phyloP scores from a whole-genome alignment of 1,140 invertebrate genomes.

The Drosophila bifasciata region DNA sequence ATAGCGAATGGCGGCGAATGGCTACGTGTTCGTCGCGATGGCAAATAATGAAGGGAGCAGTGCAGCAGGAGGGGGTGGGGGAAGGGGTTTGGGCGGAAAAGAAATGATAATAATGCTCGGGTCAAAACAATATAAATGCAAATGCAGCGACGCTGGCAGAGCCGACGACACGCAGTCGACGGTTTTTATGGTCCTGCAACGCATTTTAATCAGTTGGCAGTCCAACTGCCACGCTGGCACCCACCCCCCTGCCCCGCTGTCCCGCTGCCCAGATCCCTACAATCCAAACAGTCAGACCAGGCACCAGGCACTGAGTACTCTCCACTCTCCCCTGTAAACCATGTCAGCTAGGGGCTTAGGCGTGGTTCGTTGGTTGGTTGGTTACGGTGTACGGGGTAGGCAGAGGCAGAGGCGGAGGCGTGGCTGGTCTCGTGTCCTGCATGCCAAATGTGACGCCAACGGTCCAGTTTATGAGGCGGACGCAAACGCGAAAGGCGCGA shows the following conservation, averaged over 20 bases:
- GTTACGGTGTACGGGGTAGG: too few relatives aligned
- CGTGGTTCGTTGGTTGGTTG: neutral
- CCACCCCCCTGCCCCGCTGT: neutral
- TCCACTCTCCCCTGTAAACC: neutral
- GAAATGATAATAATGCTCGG: conserved; percentile 72
- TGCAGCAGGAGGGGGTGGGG: neutral
- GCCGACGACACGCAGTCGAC: conserved; percentile 28
- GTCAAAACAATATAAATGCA: conserved; percentile 83
- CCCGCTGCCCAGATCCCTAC: conserved; percentile 28
- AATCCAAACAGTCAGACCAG: neutral
- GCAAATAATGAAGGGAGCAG: conserved; percentile 9
- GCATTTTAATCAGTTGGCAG: conserved; percentile 76
- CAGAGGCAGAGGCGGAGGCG: conserved; percentile 18
- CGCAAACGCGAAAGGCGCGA: conserved; percentile 26
- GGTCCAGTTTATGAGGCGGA: conserved; percentile 45
- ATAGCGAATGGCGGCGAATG: neutral
- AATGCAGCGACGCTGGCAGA: conserved; percentile 58
- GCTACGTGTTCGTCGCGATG: conserved; percentile 33
- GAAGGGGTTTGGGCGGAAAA: conserved; percentile 4
- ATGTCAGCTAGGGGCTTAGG: neutral
- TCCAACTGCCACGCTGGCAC: conserved; percentile 4
- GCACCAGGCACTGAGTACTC: neutral
- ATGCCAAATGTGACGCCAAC: conserved; percentile 57
- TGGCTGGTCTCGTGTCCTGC: conserved; percentile 47
- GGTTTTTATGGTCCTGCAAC: conserved; percentile 55